Percentiles rank a stretch among this genome's conserved stretches.
phyloP scores from a whole-genome alignment of 2,888 invertebrate species.

The Cataglyphis livida region DNA sequence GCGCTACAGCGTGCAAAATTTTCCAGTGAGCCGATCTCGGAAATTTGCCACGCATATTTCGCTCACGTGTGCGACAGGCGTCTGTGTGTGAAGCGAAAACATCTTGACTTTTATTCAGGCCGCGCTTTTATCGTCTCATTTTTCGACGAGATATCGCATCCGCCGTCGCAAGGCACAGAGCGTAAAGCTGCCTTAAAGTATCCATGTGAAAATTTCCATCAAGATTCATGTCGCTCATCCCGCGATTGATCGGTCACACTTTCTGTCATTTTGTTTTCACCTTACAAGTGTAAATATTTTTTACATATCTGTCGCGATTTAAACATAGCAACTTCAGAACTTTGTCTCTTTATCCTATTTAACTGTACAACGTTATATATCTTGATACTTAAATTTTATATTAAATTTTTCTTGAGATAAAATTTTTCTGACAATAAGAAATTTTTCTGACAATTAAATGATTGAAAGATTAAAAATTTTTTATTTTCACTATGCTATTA shows the following conservation, averaged over 20 bases:
- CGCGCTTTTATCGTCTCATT: constrained; percentile 56
- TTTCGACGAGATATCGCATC: constrained; percentile 39
- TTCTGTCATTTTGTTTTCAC: not conserved
- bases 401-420: not conserved
- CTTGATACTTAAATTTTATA: not conserved
- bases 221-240: constrained; percentile 31
- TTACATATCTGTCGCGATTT: not conserved
- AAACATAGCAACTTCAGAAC: not conserved
- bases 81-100: constrained; percentile 40
- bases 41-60: constrained; percentile 35
- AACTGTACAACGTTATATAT: not conserved
- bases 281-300: not conserved
- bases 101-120: constrained; percentile 51
- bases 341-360: not conserved
- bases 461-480: not conserved
- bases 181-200: constrained; percentile 31
- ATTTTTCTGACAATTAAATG: not conserved
- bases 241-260: not conserved
- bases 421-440: not conserved
- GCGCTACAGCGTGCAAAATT: constrained; percentile 6
- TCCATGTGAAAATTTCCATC: constrained; percentile 36
- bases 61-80: constrained; percentile 20
- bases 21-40: constrained; percentile 33
- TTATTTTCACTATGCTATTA: too few species aligned
- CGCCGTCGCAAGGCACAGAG: not conserved